Conservation (phyloP, 2,888 invertebrate genomes). For the Dasysyrphus albostriatus region DNA sequence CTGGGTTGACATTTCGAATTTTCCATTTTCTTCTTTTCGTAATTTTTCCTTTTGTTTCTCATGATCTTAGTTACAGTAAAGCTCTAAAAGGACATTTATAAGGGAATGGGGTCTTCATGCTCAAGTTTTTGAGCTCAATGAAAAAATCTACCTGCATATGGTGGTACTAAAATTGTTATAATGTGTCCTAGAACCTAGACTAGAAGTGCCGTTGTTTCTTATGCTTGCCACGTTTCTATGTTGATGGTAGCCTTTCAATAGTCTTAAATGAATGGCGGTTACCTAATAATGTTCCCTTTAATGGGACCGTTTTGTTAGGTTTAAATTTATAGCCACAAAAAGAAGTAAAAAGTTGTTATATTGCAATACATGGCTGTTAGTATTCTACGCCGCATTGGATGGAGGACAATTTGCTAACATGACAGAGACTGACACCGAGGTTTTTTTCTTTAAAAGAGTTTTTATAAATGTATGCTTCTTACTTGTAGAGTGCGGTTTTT, state of each 20-base stretch:
- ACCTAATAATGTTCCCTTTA: conserved; percentile 44
- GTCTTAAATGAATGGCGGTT: conserved; percentile 41
- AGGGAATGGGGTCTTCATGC: not conserved
- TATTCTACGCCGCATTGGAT: not conserved
- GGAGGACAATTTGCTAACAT: not conserved
- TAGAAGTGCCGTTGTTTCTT: conserved; percentile 25
- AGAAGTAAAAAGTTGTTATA: not conserved
- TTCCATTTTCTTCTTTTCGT: conserved; percentile 54
- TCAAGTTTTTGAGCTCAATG: conserved; percentile 12
- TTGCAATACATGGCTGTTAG: not conserved
- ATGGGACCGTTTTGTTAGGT: conserved; percentile 19
- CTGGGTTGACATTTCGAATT: conserved; percentile 69
- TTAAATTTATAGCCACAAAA: conserved; percentile 3
- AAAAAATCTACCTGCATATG: conserved; percentile 50
- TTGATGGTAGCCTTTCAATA: conserved; percentile 17
- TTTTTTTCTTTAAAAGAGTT: not conserved
- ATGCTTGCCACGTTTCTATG: conserved; percentile 53
- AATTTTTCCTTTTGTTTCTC: conserved; percentile 26
- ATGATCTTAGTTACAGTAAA: conserved; percentile 24
- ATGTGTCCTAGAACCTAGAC: conserved; percentile 8
- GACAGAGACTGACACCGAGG: not conserved
- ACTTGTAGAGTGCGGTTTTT: no score
- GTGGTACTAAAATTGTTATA: conserved; percentile 24
- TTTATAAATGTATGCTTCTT: no score
- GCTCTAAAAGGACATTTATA: conserved; percentile 34